These are phyloP conservation scores for Eucera pruinosa DNA, from an alignment of 2,888 invertebrate species.

Conservation along the genomic window DNA sequence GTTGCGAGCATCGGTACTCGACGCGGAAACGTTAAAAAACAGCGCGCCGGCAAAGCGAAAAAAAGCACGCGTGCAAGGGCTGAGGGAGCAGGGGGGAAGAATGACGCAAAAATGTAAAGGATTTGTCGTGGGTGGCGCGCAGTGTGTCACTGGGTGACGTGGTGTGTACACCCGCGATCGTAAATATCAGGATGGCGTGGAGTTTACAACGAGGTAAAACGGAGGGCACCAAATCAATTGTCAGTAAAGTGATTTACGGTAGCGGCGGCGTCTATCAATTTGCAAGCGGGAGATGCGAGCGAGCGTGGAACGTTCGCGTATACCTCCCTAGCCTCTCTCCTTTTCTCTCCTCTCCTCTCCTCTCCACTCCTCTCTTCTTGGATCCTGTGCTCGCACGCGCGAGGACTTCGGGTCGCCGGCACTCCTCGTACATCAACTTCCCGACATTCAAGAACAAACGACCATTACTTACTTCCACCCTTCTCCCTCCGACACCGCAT, in stretches of 20 bases:
- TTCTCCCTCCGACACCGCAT: neutral
- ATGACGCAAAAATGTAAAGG: conserved; percentile 37
- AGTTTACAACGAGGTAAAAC: conserved; percentile 61
- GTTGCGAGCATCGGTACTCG: no score
- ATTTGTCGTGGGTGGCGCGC: conserved; percentile 44
- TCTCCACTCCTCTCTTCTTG: no score
- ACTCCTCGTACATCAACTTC: conserved; percentile 59
- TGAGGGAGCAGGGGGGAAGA: neutral
- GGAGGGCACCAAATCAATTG: conserved; percentile 68
- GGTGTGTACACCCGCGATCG: conserved; percentile 53
- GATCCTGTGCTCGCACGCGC: conserved; percentile 14
- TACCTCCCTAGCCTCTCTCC: conserved; percentile 9
- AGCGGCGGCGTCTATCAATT: conserved; percentile 68
- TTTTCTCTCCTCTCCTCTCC: neutral
- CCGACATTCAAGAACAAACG: conserved; percentile 56
- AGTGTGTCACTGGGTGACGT: conserved; percentile 51
- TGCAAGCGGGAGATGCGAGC: conserved; percentile 56
- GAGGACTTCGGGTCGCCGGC: neutral
- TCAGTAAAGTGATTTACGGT: conserved; percentile 72
- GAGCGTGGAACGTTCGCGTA: conserved; percentile 31
- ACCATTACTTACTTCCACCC: conserved; percentile 47
- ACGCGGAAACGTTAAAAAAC: no score
- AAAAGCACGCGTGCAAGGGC: no score
- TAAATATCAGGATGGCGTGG: conserved; percentile 57
- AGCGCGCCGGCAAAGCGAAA: no score